Percentiles rank a stretch among this genome's conserved stretches.
Conservation (phyloP, 2,113 vertebrate genomes). For the Hiodon tergisus region DNA sequence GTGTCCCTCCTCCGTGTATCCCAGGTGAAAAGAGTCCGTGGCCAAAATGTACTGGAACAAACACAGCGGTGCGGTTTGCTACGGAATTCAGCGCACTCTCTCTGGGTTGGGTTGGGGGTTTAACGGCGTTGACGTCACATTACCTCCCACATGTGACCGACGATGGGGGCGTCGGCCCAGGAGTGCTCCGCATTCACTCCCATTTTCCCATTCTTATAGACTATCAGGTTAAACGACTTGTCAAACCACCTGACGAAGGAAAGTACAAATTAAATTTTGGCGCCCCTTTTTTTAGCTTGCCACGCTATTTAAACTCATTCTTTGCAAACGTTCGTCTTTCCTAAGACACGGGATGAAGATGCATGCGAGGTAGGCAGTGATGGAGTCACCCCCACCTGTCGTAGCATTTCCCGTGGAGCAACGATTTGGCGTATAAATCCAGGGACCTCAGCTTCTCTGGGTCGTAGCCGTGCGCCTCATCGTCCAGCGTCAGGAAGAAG, state of each 20-base stretch:
- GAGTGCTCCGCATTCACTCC: conserved; percentile 80
- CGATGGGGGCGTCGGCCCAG: conserved; percentile 81
- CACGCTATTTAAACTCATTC: not conserved
- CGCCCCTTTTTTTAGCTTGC: too few relatives aligned
- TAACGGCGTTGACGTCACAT: not conserved
- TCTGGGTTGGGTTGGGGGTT: not conserved
- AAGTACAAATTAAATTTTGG: not conserved
- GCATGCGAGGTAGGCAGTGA: not conserved
- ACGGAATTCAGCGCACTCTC: not conserved
- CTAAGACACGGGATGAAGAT: too few relatives aligned
- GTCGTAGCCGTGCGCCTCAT: conserved; percentile 68
- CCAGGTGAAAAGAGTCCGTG: conserved; percentile 77
- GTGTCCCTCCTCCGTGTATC: conserved; percentile 79
- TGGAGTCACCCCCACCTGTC: conserved; percentile 69
- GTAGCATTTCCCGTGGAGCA: conserved; percentile 84
- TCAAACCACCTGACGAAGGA: conserved; percentile 78
- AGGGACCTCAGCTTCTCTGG: conserved; percentile 57
- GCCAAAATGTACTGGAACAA: conserved; percentile 69
- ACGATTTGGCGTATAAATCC: conserved; percentile 79
- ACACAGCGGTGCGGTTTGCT: not conserved
- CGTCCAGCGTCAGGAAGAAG: conserved; percentile 82
- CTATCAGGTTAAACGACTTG: conserved; percentile 81
- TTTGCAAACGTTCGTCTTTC: too few relatives aligned
- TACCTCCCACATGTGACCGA: conserved; percentile 91
- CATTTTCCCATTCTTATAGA: conserved; percentile 79